Conservation (phyloP, 2,113 vertebrate genomes). For the Jacana jacana region DNA sequence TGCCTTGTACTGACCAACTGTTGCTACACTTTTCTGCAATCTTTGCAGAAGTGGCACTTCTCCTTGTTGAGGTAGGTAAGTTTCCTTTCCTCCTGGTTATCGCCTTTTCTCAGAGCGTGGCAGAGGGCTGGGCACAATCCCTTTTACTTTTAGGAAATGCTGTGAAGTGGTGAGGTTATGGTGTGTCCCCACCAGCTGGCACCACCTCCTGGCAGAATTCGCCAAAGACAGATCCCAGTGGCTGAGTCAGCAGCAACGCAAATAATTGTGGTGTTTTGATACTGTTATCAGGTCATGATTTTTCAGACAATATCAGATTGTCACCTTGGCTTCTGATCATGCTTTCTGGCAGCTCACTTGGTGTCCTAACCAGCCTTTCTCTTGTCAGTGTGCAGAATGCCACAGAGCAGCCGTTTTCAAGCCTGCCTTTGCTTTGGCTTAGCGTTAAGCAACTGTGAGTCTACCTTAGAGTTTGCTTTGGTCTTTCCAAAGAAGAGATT, state of each 20-base stretch:
- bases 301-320: not conserved
- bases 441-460: not conserved
- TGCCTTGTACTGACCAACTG: rapidly evolving
- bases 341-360: not conserved
- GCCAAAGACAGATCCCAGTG: rapidly evolving
- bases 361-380: not conserved
- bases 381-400: not conserved
- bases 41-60: not conserved
- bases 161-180: rapidly evolving
- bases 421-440: not conserved
- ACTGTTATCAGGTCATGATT: not conserved
- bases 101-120: not conserved
- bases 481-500: not conserved
- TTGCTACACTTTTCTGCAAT: not conserved
- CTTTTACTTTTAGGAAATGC: not conserved
- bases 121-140: rapidly evolving
- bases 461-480: not conserved
- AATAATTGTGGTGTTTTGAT: not conserved
- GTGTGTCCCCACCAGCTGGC: not conserved
- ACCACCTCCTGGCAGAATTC: not conserved
- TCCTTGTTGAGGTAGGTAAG: not conserved
- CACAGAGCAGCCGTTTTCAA: not conserved
- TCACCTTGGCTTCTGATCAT: not conserved
- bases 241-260: rapidly evolving
- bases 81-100: not conserved